These are phyloP conservation scores for Porites cylindrica DNA, from an alignment of 92 coral and sea anemone genomes.

Conservation along the genomic window DNA sequence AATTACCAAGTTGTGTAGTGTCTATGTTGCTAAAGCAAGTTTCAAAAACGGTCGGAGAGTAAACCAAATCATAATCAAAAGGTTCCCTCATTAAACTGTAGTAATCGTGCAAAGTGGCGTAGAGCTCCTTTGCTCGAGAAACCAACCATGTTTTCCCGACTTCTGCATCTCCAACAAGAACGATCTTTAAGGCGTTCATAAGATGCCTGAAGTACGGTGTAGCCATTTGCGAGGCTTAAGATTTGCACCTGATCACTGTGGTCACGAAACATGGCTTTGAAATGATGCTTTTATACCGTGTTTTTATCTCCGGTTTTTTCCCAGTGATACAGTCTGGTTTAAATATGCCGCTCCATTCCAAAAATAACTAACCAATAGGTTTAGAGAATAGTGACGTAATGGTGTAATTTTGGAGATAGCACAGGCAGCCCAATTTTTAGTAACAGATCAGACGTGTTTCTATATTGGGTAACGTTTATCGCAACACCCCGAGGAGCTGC, in stretches of 20 bases:
- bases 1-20: constrained; percentile 35
- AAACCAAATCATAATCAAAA: constrained; percentile 39
- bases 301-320: not conserved
- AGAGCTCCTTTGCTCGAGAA: constrained; percentile 64
- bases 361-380: constrained; percentile 36
- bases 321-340: not conserved
- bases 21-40: constrained; percentile 63
- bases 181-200: constrained; percentile 60
- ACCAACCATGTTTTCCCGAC: constrained; percentile 83
- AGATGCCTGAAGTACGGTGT: not conserved
- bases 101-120: constrained; percentile 59
- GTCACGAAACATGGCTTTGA: not conserved
- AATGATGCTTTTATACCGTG: not conserved
- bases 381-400: not conserved
- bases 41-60: constrained; percentile 57
- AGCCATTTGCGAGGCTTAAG: not conserved
- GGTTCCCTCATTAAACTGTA: constrained; percentile 60
- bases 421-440: not conserved
- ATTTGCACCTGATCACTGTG: not conserved
- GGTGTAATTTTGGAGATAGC: not conserved
- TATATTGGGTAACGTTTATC: too few relatives aligned
- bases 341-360: not conserved
- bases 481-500: too few relatives aligned
- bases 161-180: constrained; percentile 76
- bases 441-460: not conserved